phyloP scores from a whole-genome alignment of 2,113 vertebrate species.

The Salvator merianae region DNA sequence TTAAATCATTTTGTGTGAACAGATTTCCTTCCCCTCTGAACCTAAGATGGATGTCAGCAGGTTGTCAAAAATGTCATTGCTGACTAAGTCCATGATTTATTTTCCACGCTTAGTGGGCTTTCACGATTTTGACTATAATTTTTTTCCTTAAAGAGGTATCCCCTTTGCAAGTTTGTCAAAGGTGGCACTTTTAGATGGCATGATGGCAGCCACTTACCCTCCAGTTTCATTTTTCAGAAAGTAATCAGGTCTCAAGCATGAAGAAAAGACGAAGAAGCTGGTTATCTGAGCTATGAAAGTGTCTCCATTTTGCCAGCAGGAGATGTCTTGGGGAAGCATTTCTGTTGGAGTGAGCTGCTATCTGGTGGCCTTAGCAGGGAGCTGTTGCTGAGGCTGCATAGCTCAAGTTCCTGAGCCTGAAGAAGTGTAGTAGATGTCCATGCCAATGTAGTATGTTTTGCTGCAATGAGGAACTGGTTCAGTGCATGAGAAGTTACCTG shows the following conservation, averaged over 20 bases:
- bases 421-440: no score
- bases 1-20: neutral
- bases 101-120: neutral
- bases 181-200: neutral
- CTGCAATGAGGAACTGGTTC: no score
- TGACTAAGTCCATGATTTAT: neutral
- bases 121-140: constrained; percentile 3
- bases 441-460: no score
- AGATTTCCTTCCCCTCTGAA: neutral
- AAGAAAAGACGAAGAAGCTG: neutral
- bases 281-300: neutral
- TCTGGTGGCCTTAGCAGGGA: no score
- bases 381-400: no score
- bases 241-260: neutral
- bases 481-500: no score
- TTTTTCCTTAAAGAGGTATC: neutral
- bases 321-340: no score
- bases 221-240: neutral
- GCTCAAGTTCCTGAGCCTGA: no score
- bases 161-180: neutral
- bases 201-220: neutral
- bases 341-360: no score
- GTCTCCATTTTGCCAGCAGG: no score
- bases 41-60: neutral
- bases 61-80: constrained; percentile 15